These are phyloP conservation scores for Apostichopus leukothele DNA, from an alignment of 53 echinoderm and acorn worm genomes.

Conservation along the genomic window DNA sequence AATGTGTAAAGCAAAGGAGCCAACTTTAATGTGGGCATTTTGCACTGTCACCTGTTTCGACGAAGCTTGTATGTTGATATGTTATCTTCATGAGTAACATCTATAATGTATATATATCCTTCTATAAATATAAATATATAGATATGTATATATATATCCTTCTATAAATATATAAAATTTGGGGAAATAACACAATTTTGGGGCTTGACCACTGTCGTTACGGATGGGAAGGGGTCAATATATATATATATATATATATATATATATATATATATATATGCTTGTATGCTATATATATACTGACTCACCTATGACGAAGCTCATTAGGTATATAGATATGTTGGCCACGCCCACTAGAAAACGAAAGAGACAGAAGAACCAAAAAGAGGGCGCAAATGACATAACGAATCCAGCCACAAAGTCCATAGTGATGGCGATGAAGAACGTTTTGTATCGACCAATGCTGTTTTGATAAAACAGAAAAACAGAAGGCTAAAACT, in stretches of 20 bases:
- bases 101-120: no score
- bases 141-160: no score
- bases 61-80: no score
- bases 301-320: slow-evolving; percentile 12
- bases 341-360: slow-evolving; percentile 16
- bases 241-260: neutral
- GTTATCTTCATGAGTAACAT: no score
- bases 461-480: neutral
- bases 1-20: no score
- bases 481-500: neutral
- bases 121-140: no score
- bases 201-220: no score
- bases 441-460: slow-evolving; percentile 39
- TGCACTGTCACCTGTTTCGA: no score
- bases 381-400: slow-evolving; percentile 30
- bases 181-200: no score
- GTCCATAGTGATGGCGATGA: neutral
- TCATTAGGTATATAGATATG: slow-evolving; percentile 30
- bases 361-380: slow-evolving; percentile 37
- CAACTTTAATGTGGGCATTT: no score
- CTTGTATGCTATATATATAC: neutral
- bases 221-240: no score
- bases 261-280: neutral
- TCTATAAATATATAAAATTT: no score
- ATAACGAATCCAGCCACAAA: neutral